A percentile compares a stretch with the other conserved stretches of the same genome.
Conservation (phyloP, 2,797 vertebrate species). For the Thamnophis elegans region DNA sequence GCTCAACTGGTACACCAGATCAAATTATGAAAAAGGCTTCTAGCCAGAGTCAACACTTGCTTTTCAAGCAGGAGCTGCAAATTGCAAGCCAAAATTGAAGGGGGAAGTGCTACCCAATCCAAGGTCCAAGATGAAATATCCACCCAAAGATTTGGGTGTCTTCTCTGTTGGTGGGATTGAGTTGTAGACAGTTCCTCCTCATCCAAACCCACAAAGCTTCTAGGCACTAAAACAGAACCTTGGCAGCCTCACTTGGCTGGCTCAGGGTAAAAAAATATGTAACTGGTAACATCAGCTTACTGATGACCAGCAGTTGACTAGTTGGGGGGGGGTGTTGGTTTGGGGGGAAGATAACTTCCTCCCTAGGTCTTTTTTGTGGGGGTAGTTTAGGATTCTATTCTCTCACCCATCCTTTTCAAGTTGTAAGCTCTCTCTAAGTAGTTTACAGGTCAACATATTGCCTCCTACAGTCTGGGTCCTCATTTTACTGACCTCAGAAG, state of each 20-base stretch:
- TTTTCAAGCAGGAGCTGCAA: neutral
- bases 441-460: no score
- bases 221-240: neutral
- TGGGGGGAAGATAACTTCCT: neutral
- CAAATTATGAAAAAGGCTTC: neutral
- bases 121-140: neutral
- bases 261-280: neutral
- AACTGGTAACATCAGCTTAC: neutral
- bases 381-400: neutral
- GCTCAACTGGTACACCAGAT: neutral
- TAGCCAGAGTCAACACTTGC: neutral
- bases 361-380: neutral
- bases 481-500: no score
- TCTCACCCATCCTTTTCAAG: neutral
- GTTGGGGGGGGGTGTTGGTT: neutral
- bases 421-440: neutral
- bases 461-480: no score
- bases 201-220: neutral
- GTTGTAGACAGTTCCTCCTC: neutral
- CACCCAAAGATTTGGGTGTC: neutral
- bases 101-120: neutral
- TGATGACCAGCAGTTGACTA: neutral
- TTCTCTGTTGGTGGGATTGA: neutral
- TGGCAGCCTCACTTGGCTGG: neutral
- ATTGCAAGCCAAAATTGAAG: neutral